These are phyloP conservation scores for Rhynchonycteris naso DNA, from an alignment of 2,797 vertebrate genomes.

Conservation along the genomic window DNA sequence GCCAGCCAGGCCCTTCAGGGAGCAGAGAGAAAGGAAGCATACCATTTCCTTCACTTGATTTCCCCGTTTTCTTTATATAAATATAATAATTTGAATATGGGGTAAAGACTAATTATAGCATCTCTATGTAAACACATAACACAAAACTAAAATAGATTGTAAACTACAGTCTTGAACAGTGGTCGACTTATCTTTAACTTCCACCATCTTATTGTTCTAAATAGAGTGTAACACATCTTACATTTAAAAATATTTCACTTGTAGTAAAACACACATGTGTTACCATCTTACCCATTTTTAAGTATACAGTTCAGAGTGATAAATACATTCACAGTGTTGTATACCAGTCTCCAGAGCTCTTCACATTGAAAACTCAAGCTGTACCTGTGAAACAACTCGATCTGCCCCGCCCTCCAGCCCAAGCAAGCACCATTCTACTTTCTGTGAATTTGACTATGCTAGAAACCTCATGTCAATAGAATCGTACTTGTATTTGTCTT, in stretches of 20 bases:
- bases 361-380: background rate
- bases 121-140: background rate
- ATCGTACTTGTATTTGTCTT: background rate
- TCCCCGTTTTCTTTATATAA: slow-evolving; percentile 23
- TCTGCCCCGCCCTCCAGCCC: background rate
- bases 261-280: background rate
- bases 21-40: background rate
- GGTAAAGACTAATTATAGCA: background rate
- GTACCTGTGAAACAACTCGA: background rate
- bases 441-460: background rate
- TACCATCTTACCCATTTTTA: background rate
- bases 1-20: background rate
- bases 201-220: background rate
- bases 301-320: background rate
- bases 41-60: background rate
- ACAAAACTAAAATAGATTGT: background rate
- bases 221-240: background rate
- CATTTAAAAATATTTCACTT: background rate
- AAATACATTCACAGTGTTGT: background rate
- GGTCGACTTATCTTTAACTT: slow-evolving; percentile 10
- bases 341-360: background rate
- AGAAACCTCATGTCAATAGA: background rate
- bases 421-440: background rate
- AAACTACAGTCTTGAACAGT: background rate
- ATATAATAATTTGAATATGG: background rate